Evolutionary conservation across 2,797 vertebrate species (phyloP).

Genomic region (Mormyrops boulengeri): DNA sequence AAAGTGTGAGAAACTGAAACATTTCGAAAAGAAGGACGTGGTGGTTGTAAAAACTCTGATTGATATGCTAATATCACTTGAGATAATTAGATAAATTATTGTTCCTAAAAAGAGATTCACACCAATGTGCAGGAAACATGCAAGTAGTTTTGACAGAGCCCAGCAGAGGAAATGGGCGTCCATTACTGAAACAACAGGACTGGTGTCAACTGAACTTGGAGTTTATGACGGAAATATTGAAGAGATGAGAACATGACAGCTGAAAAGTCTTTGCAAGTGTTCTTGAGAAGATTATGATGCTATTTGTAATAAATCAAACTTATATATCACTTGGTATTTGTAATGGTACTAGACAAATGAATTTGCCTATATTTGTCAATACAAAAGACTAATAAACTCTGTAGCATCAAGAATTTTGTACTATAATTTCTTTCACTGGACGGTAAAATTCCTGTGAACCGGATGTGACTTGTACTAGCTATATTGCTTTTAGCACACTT

Average conservation of each 20-base stretch:
- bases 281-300: not conserved
- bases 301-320: not conserved
- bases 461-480: not conserved
- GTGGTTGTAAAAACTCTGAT: not conserved
- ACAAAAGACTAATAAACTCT: not conserved
- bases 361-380: not conserved
- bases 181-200: not conserved
- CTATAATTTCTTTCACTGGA: not conserved
- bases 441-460: not conserved
- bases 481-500: not conserved
- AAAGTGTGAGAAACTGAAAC: not conserved
- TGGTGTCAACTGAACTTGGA: not conserved
- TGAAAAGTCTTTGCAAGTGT: not conserved
- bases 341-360: not conserved
- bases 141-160: not conserved
- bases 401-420: not conserved
- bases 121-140: not conserved
- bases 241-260: not conserved
- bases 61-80: not conserved
- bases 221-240: not conserved
- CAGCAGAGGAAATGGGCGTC: not conserved
- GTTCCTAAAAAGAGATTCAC: not conserved
- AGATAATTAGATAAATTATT: not conserved
- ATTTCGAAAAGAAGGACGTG: not conserved
- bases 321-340: not conserved